Conservation (phyloP, 2,888 invertebrate genomes). For the Trilocha varians region DNA sequence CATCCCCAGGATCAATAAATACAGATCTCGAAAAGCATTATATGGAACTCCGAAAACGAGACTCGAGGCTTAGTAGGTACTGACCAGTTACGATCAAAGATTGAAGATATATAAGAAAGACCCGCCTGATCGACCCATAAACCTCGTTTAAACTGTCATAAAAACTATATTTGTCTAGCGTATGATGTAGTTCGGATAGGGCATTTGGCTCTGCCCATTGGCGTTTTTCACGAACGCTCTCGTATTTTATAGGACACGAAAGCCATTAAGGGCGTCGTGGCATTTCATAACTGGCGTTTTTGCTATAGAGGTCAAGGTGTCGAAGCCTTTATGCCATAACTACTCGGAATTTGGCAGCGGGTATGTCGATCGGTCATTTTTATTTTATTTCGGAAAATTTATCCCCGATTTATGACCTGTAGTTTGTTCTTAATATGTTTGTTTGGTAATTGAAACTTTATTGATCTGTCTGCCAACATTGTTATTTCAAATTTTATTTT, state of each 20-base stretch:
- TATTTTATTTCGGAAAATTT: neutral
- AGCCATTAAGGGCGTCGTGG: neutral
- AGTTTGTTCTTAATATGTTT: neutral
- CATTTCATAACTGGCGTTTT: neutral
- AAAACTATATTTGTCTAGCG: neutral
- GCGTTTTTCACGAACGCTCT: neutral
- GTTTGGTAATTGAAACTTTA: too few species aligned
- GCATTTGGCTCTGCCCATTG: neutral
- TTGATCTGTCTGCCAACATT: too few species aligned
- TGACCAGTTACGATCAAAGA: too few species aligned
- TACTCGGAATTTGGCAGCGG: neutral
- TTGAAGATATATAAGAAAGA: too few species aligned
- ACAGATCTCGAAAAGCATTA: too few species aligned
- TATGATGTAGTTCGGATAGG: neutral
- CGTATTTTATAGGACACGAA: neutral
- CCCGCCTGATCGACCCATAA: too few species aligned
- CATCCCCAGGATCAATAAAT: too few species aligned
- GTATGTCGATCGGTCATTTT: neutral
- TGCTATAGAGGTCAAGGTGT: neutral
- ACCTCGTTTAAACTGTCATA: conserved; percentile 7
- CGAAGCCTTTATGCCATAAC: neutral
- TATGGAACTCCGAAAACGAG: too few species aligned
- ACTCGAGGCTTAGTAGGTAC: too few species aligned
- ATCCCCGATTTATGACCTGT: neutral
- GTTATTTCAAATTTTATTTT: too few species aligned